Conservation (phyloP, 2,797 vertebrate genomes). For the Eidolon dupreanum region DNA sequence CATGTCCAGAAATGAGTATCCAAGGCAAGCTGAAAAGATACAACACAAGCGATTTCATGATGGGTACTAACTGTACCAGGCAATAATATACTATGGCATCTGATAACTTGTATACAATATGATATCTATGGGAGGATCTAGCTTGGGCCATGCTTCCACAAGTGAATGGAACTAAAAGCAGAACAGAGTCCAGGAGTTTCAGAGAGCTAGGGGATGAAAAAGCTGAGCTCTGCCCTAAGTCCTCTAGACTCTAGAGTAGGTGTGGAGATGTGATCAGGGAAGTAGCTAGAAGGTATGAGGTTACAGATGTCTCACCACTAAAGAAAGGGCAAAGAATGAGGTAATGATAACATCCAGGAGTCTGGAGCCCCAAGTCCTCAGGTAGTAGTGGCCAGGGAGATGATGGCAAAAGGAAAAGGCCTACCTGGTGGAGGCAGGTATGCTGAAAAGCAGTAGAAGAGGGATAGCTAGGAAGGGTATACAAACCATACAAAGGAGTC, state of each 20-base stretch:
- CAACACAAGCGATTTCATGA: slow-evolving; percentile 28
- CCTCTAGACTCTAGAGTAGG: not conserved
- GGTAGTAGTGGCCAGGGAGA: not conserved
- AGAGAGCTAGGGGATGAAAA: not conserved
- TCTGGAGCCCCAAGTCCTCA: not conserved
- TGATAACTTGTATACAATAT: not conserved
- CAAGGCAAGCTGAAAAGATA: slow-evolving; percentile 91
- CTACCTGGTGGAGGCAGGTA: not conserved
- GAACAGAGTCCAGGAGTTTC: slow-evolving; percentile 8
- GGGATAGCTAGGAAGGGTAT: not conserved
- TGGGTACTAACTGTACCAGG: not conserved
- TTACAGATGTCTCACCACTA: not conserved
- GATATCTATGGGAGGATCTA: not conserved
- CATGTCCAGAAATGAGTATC: slow-evolving; percentile 99
- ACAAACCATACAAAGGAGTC: not conserved
- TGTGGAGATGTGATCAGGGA: not conserved
- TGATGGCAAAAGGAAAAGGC: not conserved
- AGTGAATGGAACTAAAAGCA: not conserved
- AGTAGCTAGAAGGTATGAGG: not conserved
- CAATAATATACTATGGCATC: not conserved
- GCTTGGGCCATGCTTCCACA: not conserved
- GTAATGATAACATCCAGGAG: not conserved
- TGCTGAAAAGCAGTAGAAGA: not conserved
- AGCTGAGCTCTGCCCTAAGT: not conserved
- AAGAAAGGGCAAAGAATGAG: not conserved